Evolutionary conservation across 2,797 vertebrate species (phyloP), one percentile per base, ranked within the genome.

Genomic region (Pipistrellus kuhlii): DNA sequence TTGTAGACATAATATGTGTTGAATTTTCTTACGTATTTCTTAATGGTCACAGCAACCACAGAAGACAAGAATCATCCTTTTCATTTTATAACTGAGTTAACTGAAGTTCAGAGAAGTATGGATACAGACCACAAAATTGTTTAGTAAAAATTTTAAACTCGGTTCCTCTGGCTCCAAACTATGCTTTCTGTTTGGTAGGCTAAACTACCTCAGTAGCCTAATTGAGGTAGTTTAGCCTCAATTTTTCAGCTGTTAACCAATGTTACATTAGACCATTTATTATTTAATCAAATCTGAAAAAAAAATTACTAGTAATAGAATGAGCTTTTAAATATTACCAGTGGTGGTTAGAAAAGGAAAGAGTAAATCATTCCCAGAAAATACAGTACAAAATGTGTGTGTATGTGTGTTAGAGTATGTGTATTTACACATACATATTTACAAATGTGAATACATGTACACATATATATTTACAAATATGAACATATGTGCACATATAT

Each of bases 141-240:
- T 82, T 46, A 2, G 32, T 51, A 90, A 94, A 95, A 95, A 59
- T 85, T 92, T 81, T 91, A 15, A 81, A 93, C 18, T 81, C 21
- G 25, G 3, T 89, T 85, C 90, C 64, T 86, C n/a, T 92, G 62
- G 32, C 17, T 96, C 41, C 51, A 89, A 85, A 4, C 83, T 91
- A 75, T 38, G 46, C 55, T 48, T 93, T 91, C 23, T 66, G 69
- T 81, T 76, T 85, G 8, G 51, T 38, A 78, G 78, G 18, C 32
- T 91, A 78, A 95, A 51, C 38, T 53, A 90, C 5, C 11, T 77
- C 15, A 72, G 51, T 11, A 44, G n/a, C 53, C 21, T 71, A 94
- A 85, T 83, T 44, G 90, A 69, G 38, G 38, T 41, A 41, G 38
- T 41, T 41, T 41, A 41, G 38, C 38, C 38, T 41, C 38, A 41